A percentile compares a stretch with the other conserved stretches of the same genome.
Evolutionary conservation across 2,113 vertebrate genomes (phyloP).

Genomic region (human): DNA sequence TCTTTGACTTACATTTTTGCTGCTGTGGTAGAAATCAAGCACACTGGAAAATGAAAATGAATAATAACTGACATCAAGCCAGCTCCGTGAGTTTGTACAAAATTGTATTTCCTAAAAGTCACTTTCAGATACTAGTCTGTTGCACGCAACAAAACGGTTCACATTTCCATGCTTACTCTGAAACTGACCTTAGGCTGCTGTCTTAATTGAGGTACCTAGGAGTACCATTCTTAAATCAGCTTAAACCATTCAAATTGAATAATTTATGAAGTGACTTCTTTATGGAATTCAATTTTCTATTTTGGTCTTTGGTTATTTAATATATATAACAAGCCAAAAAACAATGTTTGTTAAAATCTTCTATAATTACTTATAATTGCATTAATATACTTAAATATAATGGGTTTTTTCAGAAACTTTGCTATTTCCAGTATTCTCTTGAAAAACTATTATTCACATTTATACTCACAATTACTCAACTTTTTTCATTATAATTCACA

Average conservation of each 20-base stretch:
- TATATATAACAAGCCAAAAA: not conserved
- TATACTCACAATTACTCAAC: not conserved
- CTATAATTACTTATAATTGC: not conserved
- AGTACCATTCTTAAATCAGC: not conserved
- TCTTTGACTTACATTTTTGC: not conserved
- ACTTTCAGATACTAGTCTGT: not conserved
- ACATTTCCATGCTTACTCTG: not conserved
- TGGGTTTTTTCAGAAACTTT: not conserved
- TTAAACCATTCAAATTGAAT: not conserved
- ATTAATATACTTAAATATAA: not conserved
- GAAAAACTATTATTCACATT: not conserved
- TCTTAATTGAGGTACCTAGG: not conserved
- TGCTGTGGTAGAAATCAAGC: not conserved
- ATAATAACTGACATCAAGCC: not conserved
- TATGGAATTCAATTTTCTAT: not conserved
- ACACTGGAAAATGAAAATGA: not conserved
- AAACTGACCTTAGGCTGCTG: not conserved
- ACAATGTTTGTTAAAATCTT: not conserved
- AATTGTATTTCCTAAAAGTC: conserved; percentile 27
- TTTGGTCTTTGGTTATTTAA: conserved; percentile 22
- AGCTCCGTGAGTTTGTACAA: not conserved
- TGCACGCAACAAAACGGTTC: not conserved
- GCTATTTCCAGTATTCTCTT: not conserved
- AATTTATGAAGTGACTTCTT: not conserved
- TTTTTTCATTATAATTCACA: not conserved